phyloP scores from a whole-genome alignment of 2,888 invertebrate genomes.

The Ariolimax columbianus region DNA sequence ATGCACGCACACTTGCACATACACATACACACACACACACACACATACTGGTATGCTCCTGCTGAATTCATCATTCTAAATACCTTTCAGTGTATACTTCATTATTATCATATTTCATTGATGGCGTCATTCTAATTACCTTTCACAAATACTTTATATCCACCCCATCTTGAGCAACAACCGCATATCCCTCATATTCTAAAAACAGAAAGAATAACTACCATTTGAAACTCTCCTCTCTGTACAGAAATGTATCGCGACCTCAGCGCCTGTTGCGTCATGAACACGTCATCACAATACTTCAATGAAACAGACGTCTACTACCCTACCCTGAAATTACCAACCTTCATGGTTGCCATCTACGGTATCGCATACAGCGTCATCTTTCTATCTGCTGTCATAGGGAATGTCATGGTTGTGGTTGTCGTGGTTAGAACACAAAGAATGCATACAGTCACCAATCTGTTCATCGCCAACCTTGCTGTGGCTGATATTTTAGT shows the following conservation, averaged over 20 bases:
- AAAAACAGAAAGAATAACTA: too few relatives aligned
- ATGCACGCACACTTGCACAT: too few relatives aligned
- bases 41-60: neutral
- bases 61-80: too few relatives aligned
- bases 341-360: slow-evolving; percentile 66
- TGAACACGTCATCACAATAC: neutral
- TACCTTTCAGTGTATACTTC: too few relatives aligned
- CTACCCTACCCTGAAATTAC: slow-evolving; percentile 62
- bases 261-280: neutral
- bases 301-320: neutral
- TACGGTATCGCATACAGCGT: slow-evolving; percentile 75
- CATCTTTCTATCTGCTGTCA: slow-evolving; percentile 75
- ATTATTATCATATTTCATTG: too few relatives aligned
- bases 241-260: neutral
- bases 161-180: too few relatives aligned
- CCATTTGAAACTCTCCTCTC: too few relatives aligned
- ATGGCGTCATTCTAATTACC: too few relatives aligned
- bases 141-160: too few relatives aligned
- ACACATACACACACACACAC: neutral
- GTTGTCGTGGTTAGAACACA: slow-evolving; percentile 74
- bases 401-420: slow-evolving; percentile 78
- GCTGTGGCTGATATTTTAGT: slow-evolving; percentile 72
- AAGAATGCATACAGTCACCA: slow-evolving; percentile 77
- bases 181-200: too few relatives aligned
- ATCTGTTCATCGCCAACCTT: slow-evolving; percentile 73